phyloP scores from a whole-genome alignment of 2,113 vertebrate genomes.

The Rhinoptilus africanus region DNA sequence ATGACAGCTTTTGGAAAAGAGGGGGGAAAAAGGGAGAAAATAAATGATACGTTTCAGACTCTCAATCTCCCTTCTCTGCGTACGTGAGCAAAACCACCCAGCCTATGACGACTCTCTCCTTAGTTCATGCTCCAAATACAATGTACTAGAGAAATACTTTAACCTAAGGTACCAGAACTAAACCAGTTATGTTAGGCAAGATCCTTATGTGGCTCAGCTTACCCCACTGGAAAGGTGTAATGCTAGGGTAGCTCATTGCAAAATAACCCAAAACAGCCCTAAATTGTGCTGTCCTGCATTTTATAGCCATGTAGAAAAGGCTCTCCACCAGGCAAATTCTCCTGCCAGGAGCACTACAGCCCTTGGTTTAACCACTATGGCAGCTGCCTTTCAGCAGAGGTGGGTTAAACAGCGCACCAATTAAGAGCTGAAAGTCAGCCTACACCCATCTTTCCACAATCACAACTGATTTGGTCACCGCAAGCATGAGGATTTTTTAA shows the following conservation, averaged over 20 bases:
- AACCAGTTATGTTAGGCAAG: not conserved
- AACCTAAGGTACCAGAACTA: not conserved
- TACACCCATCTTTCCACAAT: not conserved
- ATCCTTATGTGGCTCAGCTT: accelerated
- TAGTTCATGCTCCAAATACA: not conserved
- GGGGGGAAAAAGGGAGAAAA: not conserved
- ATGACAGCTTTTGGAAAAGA: not conserved
- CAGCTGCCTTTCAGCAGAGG: not conserved
- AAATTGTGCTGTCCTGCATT: not conserved
- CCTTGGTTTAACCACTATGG: not conserved
- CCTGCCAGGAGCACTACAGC: not conserved
- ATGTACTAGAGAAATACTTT: not conserved
- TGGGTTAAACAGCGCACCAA: not conserved
- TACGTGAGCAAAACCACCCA: not conserved
- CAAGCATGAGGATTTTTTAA: not conserved
- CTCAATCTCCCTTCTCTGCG: not conserved
- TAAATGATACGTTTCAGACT: not conserved
- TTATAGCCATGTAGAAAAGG: not conserved
- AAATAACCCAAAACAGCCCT: not conserved
- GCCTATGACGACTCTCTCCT: accelerated
- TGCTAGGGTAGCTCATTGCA: not conserved
- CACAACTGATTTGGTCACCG: accelerated
- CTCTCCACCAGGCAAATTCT: accelerated
- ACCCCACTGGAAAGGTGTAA: not conserved
- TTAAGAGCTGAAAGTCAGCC: not conserved